Percentiles rank a stretch among this genome's conserved stretches.
Conservation (phyloP, 2,113 vertebrate genomes). For the Atherinomorus stipes region DNA sequence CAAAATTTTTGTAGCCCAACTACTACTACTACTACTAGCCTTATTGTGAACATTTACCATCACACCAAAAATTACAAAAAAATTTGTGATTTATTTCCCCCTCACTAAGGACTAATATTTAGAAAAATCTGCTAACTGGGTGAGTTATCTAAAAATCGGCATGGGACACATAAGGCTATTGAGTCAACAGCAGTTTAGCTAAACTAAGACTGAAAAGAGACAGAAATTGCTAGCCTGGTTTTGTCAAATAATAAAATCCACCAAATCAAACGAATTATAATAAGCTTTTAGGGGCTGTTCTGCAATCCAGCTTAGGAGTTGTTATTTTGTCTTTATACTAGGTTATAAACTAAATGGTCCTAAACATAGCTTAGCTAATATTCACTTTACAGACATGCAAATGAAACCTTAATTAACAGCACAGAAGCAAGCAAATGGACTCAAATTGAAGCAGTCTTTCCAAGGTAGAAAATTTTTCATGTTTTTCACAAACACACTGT, state of each 20-base stretch:
- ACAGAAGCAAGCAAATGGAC: not conserved
- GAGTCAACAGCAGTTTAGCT: not conserved
- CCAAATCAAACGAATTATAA: conserved; percentile 5
- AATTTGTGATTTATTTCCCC: too few relatives aligned
- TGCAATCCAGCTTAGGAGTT: not conserved
- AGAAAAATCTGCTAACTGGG: too few relatives aligned
- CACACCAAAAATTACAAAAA: too few relatives aligned
- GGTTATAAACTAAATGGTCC: not conserved
- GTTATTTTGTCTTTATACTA: not conserved
- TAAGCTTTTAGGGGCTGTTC: not conserved
- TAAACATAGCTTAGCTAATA: not conserved
- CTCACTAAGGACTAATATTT: too few relatives aligned
- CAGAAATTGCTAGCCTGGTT: not conserved
- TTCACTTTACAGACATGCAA: not conserved
- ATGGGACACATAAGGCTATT: not conserved
- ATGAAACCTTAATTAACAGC: not conserved
- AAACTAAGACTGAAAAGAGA: not conserved
- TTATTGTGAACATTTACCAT: too few relatives aligned
- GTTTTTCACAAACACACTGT: conserved; percentile 14
- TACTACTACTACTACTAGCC: too few relatives aligned
- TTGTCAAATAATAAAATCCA: conserved; percentile 1
- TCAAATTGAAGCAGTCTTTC: not conserved
- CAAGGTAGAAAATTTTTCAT: conserved; percentile 14
- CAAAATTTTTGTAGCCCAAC: too few relatives aligned
- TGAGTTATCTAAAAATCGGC: too few relatives aligned